Evolutionary conservation across 2,888 invertebrate genomes (phyloP).

Genomic region (Artemia sp.): DNA sequence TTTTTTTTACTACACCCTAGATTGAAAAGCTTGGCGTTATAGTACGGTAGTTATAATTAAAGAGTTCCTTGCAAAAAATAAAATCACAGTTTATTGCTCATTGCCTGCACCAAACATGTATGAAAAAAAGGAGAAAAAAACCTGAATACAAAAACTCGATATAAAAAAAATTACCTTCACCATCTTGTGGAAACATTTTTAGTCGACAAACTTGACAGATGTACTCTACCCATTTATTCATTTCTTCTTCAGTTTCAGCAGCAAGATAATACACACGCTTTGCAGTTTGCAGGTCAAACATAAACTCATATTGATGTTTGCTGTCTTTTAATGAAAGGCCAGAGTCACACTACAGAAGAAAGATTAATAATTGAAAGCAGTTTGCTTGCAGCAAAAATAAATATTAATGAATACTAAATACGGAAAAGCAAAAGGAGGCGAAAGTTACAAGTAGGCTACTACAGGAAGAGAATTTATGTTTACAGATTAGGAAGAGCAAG

Average conservation of each 20-base stretch:
- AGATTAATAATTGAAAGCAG: constrained; percentile 9
- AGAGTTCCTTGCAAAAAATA: too few relatives aligned
- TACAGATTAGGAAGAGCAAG: too few relatives aligned
- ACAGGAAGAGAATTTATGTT: not conserved
- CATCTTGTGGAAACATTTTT: constrained; percentile 48
- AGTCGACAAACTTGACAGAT: constrained; percentile 74
- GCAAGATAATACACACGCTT: constrained; percentile 79
- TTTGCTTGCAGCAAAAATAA: not conserved
- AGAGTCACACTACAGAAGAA: constrained; percentile 50
- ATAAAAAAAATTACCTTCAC: constrained; percentile 26
- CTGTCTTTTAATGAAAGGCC: constrained; percentile 65
- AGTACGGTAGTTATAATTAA: too few relatives aligned
- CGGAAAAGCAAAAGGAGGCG: not conserved
- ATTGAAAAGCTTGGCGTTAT: too few relatives aligned
- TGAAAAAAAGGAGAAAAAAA: too few relatives aligned
- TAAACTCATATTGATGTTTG: constrained; percentile 53
- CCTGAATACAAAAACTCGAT: constrained; percentile 24
- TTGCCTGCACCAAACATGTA: too few relatives aligned
- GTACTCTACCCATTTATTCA: constrained; percentile 87
- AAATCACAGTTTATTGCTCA: too few relatives aligned
- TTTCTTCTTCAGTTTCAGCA: constrained; percentile 74
- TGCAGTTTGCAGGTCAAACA: constrained; percentile 76
- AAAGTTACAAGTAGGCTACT: constrained; percentile 14
- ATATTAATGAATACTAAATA: not conserved
- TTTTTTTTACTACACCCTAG: too few relatives aligned